Percentiles rank a stretch among this genome's conserved stretches.
Evolutionary conservation across 2,888 invertebrate species (phyloP).

Genomic region (Tenthredo amoena): DNA sequence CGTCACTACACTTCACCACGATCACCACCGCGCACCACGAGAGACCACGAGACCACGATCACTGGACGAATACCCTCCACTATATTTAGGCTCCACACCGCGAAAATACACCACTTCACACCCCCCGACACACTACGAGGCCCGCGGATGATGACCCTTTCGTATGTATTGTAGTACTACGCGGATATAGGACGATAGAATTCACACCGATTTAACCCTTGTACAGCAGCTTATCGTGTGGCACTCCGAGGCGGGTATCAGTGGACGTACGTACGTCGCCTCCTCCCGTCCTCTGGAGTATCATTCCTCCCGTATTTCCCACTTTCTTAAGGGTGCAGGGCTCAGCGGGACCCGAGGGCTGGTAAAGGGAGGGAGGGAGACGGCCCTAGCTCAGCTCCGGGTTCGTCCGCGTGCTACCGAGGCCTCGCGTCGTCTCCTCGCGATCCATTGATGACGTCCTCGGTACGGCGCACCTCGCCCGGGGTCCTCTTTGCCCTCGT

Average conservation of each 20-base stretch:
- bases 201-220: neutral
- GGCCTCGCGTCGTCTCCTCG: constrained; percentile 49
- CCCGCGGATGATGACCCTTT: neutral
- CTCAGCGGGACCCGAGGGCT: constrained; percentile 23
- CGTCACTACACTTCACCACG: constrained; percentile 47
- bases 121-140: neutral
- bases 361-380: constrained; percentile 24
- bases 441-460: constrained; percentile 49
- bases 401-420: constrained; percentile 51
- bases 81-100: neutral
- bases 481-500: constrained; percentile 58
- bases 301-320: constrained; percentile 47
- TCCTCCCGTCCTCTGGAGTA: constrained; percentile 25
- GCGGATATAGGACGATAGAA: neutral
- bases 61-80: neutral
- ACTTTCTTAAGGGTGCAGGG: neutral
- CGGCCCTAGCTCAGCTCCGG: constrained; percentile 49
- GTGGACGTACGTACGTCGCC: constrained; percentile 19
- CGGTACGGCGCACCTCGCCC: constrained; percentile 55
- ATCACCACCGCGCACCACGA: constrained; percentile 33
- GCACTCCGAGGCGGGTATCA: constrained; percentile 28
- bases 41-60: constrained; percentile 36
- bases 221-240: neutral
- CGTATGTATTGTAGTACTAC: neutral
- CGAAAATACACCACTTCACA: constrained; percentile 10